Percentiles rank a stretch among this genome's conserved stretches.
Evolutionary conservation across 2,888 invertebrate genomes (phyloP).

Genomic region (Lasioglossum vierecki): DNA sequence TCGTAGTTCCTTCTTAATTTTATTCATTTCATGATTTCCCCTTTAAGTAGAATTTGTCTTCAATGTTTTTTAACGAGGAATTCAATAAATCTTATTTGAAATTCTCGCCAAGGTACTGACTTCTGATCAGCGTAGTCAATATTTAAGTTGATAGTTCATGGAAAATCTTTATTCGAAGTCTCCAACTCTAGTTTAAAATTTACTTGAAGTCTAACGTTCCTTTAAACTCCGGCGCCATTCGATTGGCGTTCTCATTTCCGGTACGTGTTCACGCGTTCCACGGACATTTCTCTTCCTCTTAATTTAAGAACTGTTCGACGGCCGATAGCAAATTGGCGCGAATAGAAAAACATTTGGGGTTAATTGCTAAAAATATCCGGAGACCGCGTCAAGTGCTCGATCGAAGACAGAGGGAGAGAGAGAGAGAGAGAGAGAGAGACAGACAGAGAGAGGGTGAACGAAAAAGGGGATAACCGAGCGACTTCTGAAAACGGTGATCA

Average conservation of each 20-base stretch:
- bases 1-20: neutral
- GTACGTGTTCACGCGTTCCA: neutral
- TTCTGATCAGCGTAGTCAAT: neutral
- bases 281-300: constrained; percentile 42
- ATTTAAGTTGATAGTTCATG: neutral
- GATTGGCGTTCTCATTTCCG: neutral
- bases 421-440: neutral
- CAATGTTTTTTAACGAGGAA: neutral
- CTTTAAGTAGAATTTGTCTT: too few species aligned
- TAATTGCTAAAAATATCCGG: constrained; percentile 67
- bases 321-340: constrained; percentile 57
- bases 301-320: constrained; percentile 40
- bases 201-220: neutral
- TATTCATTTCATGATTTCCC: neutral
- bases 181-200: neutral
- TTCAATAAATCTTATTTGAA: neutral
- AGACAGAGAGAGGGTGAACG: neutral
- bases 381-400: constrained; percentile 49
- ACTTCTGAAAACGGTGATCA: constrained; percentile 69
- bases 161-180: neutral
- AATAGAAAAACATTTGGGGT: constrained; percentile 62
- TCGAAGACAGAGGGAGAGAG: neutral
- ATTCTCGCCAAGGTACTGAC: neutral
- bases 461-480: constrained; percentile 43
- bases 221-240: neutral